phyloP scores from a whole-genome alignment of 2,113 vertebrate species.

The Peromyscus polionotus region DNA sequence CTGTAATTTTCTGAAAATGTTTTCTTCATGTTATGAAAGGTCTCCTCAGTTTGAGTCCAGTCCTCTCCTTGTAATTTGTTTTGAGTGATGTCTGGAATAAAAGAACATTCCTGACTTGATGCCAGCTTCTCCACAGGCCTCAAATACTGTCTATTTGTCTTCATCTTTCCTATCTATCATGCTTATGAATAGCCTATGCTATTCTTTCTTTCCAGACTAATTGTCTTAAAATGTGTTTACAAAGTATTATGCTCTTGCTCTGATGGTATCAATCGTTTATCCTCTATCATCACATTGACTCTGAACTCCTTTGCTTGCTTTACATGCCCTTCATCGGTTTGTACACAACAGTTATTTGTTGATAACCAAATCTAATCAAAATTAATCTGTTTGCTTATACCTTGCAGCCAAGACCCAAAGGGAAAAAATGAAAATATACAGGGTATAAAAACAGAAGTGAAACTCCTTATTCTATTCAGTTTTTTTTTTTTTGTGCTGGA shows the following conservation, averaged over 20 bases:
- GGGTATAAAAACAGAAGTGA: not conserved
- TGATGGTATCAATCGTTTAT: not conserved
- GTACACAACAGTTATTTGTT: not conserved
- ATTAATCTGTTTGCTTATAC: not conserved
- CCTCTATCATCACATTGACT: not conserved
- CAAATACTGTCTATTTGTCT: not conserved
- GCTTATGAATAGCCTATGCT: not conserved
- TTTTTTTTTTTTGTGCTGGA: not conserved
- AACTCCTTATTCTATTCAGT: not conserved
- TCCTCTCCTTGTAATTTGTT: constrained; percentile 8
- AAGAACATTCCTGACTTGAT: not conserved
- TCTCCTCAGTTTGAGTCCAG: not conserved
- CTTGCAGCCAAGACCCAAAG: not conserved
- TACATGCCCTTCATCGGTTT: not conserved
- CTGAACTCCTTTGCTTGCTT: not conserved
- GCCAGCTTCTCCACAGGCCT: not conserved
- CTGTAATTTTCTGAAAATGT: constrained; percentile 41
- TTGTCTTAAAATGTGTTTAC: constrained; percentile 9
- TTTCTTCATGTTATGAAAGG: constrained; percentile 5
- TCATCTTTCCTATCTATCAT: not conserved
- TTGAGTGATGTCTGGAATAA: not conserved
- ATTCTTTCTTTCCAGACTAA: constrained; percentile 38
- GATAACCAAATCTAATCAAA: constrained; percentile 9
- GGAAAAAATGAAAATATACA: not conserved
- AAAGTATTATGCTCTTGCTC: not conserved